Evolutionary conservation across 1,140 invertebrate species (phyloP), one percentile per base, ranked within the genome.

Genomic region (Sipha flava): DNA sequence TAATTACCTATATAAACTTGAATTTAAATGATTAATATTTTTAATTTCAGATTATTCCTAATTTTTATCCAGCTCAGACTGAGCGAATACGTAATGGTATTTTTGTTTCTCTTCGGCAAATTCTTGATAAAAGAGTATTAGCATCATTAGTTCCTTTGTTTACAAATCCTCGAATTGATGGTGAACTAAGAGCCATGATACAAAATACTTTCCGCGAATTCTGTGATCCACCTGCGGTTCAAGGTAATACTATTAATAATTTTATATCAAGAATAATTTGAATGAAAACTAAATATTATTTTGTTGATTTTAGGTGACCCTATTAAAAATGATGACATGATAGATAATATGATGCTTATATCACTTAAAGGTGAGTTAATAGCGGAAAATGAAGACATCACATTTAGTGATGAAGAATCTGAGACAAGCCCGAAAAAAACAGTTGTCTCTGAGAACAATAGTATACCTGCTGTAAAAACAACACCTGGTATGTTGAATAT

Each of bases 161-260:
- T 87, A 95, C 98, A 83, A 97, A 94, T 85, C 91, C 92, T 14
- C 97, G 97, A 86, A 87, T 98, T 79, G 96, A 98, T 85, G 89
- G 91, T 82, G 96, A 98, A 85, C 86, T 98, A 70, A 87, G 94
- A 59, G 89, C 88, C 80, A 92, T 95, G 84, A 92, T 98, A 66
- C 89, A 93, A 81, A 95, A 96, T 83, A 94, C 92, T 77, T 98
- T 98, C 85, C 91, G 92, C 83, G 95, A 98, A 86, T 97, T 98
- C 86, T 96, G 94, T 83, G 88, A 89, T 64, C 86, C 88, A 37
- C 85, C 87, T 49, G 84, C 85, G n/a, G 62, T 81, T 70, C 26
- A 59, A 49, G 77, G 52, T 66, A 52, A 57, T 66, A 21, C 70
- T 34, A 16, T 2, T 4, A 18, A 26, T 14, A 26, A 26, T 66